Evolutionary conservation across 2,113 vertebrate species (phyloP).

Genomic region (Ploceus nigricollis): DNA sequence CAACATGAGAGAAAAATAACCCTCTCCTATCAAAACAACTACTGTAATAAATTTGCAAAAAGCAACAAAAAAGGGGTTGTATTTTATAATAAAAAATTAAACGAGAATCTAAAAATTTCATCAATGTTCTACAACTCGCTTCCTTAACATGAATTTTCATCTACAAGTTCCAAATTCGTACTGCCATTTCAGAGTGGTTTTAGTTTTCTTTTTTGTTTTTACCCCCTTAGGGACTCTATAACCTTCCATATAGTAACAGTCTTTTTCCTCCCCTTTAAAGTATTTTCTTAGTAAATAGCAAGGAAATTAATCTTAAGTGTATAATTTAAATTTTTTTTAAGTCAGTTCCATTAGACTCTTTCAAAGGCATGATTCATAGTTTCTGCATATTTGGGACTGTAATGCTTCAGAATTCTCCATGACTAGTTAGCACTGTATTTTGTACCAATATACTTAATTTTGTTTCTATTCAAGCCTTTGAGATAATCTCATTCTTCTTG

Average conservation of each 20-base stretch:
- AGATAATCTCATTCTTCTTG: background rate
- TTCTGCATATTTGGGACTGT: background rate
- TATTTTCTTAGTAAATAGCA: background rate
- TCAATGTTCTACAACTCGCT: background rate
- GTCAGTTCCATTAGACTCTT: background rate
- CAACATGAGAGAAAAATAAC: background rate
- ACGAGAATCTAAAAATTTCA: background rate
- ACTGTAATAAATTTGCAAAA: background rate
- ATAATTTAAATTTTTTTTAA: background rate
- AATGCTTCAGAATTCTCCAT: background rate
- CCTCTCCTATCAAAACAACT: background rate
- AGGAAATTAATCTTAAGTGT: background rate
- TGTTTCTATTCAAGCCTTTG: background rate
- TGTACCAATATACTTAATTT: background rate
- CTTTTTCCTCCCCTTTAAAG: background rate
- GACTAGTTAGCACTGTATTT: background rate
- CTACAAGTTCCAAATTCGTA: background rate
- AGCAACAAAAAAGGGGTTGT: background rate
- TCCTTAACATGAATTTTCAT: background rate
- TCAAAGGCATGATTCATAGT: background rate
- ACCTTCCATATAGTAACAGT: background rate
- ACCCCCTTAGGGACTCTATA: background rate
- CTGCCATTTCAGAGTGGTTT: background rate
- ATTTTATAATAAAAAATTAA: background rate
- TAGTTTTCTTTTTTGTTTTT: background rate